Evolutionary conservation across 2,888 invertebrate genomes (phyloP), one percentile per base, ranked within the genome.

Genomic region (Clunio marinus): DNA sequence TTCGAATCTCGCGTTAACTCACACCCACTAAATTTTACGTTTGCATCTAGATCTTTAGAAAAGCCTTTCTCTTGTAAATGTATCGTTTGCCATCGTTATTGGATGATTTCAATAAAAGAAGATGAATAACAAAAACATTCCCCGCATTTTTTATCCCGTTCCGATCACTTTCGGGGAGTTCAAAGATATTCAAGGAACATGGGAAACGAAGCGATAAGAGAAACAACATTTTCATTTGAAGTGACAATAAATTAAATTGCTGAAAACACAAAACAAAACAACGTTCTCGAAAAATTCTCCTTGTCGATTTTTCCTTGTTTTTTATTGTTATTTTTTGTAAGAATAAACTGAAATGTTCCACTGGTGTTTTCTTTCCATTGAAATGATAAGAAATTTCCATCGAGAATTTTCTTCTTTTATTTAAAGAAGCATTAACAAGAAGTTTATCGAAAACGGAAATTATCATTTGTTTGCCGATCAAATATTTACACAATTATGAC

Each of bases 221-320:
- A 15, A 4, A 20, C 27, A 57, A 57, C 5, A 57, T 57, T 46
- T 46, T 46, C 24, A 55, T 66, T 55, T 55, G 28, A 51, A 55
- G 55, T 66, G 66, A 66, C 51, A 66, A 66, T 55, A 66, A 66
- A 55, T 66, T 55, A 66, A 66, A 66, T 66, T 66, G 51, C 55
- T 35, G 32, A 32, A 45, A 66, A 62, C 59, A 59, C n/a, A n/a
- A 51, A 25, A 57, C n/a, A 27, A 57, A 51, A 51, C 2, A 22
- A 20, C n/a, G n/a, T n/a, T n/a, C n/a, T 4, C 22, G 51, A 20
- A 51, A 7, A 24, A n/a, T 27, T 57, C 25, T 57, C 27, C 24
- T 32, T 32, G 5, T 32, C 10, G 32, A 7, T 32, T 32, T 4
- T 32, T 32, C 10, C 2, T 17, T 17, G 20, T 51, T 51, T 20